Conservation (phyloP, 2,888 invertebrate genomes). For the Epistrophe eligans region DNA sequence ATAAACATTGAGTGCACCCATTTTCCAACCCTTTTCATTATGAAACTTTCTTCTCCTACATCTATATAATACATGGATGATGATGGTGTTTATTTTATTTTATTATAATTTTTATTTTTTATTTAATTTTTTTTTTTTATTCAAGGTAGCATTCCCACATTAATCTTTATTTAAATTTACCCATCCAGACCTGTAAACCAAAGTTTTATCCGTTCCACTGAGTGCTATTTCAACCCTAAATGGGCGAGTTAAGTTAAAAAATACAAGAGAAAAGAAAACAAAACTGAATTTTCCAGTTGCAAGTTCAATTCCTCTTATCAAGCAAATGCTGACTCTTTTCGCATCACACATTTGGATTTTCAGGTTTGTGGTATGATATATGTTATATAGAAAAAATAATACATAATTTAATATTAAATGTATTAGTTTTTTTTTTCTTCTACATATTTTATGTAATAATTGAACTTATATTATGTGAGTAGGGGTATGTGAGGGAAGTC, state of each 20-base stretch:
- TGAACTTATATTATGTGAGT: background rate
- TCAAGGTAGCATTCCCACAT: conserved; percentile 71
- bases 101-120: conserved; percentile 20
- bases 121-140: conserved; percentile 21
- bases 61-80: background rate
- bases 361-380: background rate
- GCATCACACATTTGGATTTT: background rate
- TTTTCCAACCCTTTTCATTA: background rate
- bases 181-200: conserved; percentile 58
- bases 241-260: conserved; percentile 35
- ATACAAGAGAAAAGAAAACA: conserved; percentile 6
- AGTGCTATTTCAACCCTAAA: conserved; percentile 74
- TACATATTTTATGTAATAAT: background rate
- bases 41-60: background rate
- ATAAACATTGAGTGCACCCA: background rate
- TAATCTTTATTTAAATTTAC: conserved; percentile 74
- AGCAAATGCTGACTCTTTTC: background rate
- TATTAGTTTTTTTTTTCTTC: background rate
- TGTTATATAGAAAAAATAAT: background rate
- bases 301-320: conserved; percentile 30
- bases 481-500: background rate
- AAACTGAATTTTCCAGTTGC: conserved; percentile 28
- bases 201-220: conserved; percentile 75
- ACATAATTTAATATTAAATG: background rate
- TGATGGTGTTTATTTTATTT: conserved; percentile 41